Evolutionary conservation across 2,797 vertebrate species (phyloP), one percentile per base, ranked within the genome.

Genomic region (Novumbra hubbsi): DNA sequence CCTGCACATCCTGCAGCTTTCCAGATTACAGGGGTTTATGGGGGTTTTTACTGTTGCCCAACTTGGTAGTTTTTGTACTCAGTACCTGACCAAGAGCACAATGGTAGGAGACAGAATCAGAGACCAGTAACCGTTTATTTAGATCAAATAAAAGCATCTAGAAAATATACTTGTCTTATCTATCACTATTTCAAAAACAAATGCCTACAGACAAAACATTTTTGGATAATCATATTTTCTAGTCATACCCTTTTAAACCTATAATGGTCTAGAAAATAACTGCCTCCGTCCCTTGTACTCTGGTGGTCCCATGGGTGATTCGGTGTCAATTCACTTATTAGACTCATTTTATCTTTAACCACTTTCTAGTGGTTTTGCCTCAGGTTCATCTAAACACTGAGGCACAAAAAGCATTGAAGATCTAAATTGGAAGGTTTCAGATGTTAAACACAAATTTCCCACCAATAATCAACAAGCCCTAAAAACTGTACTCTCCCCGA

Each of bases 381-480:
- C 28, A 12, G 48, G 69, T 50, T 38, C 24, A 17, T 28, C 21
- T 52, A 50, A 34, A n/a, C 45, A 27, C 67, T 30, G 19, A 60
- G 19, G 55, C 65, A 30, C 74, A 15, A 16, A 24, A 67, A 34
- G 28, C 50, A 48, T 50, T 72, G 64, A 28, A 24, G 70, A 57
- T 68, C 32, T 57, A 32, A 50, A 55, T 30, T 7, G 28, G 5
- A 19, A 62, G 71, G 55, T 50, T 69, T 73, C 70, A 76, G 65
- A 68, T 68, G 70, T 45, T 45, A 24, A 72, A 60, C 49, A 60
- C 48, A 4, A 4, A 71, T 72, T 38, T n/a, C 8, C 15, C n/a
- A 73, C 14, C 49, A 74, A 76, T 74, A 17, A 68, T 34, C 71
- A 77, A 77, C 62, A 50, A 72, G 64, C 70, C 49, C 32, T 12